These are phyloP conservation scores for Apostichopus parvimensis DNA, from an alignment of 35 echinoderm and acorn worm species.

Conservation along the genomic window DNA sequence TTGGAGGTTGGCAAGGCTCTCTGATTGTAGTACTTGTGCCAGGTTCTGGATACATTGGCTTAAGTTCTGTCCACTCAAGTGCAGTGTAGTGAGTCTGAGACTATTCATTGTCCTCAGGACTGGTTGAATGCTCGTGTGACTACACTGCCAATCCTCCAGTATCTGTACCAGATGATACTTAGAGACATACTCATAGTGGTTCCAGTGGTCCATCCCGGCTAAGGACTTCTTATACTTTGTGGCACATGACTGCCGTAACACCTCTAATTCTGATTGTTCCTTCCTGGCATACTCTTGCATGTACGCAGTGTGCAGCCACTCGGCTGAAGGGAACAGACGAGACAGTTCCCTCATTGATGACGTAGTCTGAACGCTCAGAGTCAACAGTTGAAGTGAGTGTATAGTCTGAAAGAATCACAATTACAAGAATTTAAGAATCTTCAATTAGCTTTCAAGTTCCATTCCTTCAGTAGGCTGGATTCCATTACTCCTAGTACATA, in stretches of 20 bases:
- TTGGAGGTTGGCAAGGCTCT: neutral
- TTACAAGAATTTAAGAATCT: neutral
- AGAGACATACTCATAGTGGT: slow-evolving; percentile 32
- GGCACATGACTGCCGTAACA: neutral
- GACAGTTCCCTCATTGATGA: slow-evolving; percentile 12
- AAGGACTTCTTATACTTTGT: neutral
- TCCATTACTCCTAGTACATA: no score
- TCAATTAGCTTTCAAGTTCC: neutral
- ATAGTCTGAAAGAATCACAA: neutral
- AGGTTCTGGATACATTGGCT: neutral
- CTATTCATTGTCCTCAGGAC: neutral
- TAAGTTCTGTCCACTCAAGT: neutral
- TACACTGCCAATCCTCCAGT: slow-evolving; percentile 36
- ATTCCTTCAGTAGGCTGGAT: no score
- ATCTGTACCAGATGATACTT: slow-evolving; percentile 43
- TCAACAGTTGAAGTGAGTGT: slow-evolving; percentile 20
- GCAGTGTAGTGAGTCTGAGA: neutral
- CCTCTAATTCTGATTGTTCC: neutral
- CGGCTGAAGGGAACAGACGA: slow-evolving; percentile 6
- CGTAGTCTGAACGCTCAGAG: slow-evolving; percentile 18
- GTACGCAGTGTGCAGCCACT: slow-evolving; percentile 25
- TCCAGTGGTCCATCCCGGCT: slow-evolving; percentile 21
- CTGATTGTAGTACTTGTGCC: neutral
- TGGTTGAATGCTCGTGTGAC: slow-evolving; percentile 14
- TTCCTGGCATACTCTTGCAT: slow-evolving; percentile 33